Base-by-base conservation (phyloP, 1,140 invertebrate species). In the Rhyacophila brunnea region DNA sequence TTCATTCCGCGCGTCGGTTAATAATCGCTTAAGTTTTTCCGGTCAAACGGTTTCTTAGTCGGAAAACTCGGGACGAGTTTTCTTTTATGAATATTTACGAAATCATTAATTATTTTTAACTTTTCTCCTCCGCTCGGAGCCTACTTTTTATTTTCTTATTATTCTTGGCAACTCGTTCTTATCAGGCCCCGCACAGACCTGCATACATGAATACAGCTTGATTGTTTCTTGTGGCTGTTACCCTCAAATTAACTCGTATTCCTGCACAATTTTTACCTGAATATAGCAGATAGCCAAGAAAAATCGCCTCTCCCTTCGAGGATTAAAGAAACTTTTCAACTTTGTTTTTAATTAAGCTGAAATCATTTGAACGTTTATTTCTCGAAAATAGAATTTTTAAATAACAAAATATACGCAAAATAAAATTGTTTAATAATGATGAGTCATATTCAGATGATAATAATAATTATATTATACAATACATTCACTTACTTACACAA, bases 11-110 rank as follows among this genome's bases (percentile, higher is more conserved):
- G 62, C 62, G 58, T 62, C 59, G 63, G 59, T 65, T 65, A 65
- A 65, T 65, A 65, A 65, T 62, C 59, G 64, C 64, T 65, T 65
- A 62, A 65, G 64, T 65, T 65, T 62, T 62, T 65, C 59, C 64
- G 63, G 63, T 65, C 63, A 65, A 65, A 61, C 63, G 54, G 58
- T 58, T 58, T 45, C 62, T 55, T 57, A 51, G 57, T 15, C 56
- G 19, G 61, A 35, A 64, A 64, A 60, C 57, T 64, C 56, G 34
- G 36, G 56, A 44, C 52, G 58, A 54, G 54, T 65, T 65, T 61
- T 61, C 63, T 61, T 59, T 65, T 65, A 65, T 65, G 64, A 65
- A 65, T 65, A 65, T 65, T 65, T 65, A 65, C 64, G 64, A 65
- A 65, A 65, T 62, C 64, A 53, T 65, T 65, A 65, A 65, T 65